phyloP scores from a whole-genome alignment of 2,797 vertebrate species.

The Odontamblyopus rebecca region DNA sequence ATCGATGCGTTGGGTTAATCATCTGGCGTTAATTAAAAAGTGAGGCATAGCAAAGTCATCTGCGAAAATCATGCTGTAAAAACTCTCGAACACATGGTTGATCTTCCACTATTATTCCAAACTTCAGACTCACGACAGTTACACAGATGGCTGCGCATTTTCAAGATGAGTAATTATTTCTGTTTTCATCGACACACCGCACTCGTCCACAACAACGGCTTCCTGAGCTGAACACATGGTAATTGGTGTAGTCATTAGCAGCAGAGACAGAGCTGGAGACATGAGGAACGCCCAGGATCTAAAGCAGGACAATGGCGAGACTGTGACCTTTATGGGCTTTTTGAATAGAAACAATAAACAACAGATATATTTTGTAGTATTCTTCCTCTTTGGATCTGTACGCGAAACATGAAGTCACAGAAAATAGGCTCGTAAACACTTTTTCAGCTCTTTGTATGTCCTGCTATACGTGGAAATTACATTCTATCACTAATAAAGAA shows the following conservation, averaged over 20 bases:
- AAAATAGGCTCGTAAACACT: too few species aligned
- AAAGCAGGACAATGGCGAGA: background rate
- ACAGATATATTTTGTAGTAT: background rate
- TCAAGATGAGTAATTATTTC: constrained; percentile 4
- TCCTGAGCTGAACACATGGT: background rate
- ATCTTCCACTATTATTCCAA: background rate
- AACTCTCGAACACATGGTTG: background rate
- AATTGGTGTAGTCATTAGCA: constrained; percentile 7
- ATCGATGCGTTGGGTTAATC: background rate
- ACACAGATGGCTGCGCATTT: background rate
- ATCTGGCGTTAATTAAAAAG: too few species aligned
- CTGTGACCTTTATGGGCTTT: background rate
- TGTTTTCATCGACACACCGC: background rate
- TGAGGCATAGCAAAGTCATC: background rate
- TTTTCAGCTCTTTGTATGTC: too few species aligned
- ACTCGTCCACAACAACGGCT: background rate
- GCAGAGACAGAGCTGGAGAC: background rate
- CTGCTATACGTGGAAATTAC: too few species aligned
- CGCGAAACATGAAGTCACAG: too few species aligned
- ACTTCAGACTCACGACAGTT: background rate
- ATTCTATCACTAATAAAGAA: too few species aligned
- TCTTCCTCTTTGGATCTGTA: background rate
- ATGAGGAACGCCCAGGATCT: background rate
- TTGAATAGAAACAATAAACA: background rate
- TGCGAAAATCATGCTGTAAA: background rate